A percentile compares a stretch with the other conserved stretches of the same genome.
Conservation (phyloP, 2,797 vertebrate species). For the Eurystomus glaucurus region DNA sequence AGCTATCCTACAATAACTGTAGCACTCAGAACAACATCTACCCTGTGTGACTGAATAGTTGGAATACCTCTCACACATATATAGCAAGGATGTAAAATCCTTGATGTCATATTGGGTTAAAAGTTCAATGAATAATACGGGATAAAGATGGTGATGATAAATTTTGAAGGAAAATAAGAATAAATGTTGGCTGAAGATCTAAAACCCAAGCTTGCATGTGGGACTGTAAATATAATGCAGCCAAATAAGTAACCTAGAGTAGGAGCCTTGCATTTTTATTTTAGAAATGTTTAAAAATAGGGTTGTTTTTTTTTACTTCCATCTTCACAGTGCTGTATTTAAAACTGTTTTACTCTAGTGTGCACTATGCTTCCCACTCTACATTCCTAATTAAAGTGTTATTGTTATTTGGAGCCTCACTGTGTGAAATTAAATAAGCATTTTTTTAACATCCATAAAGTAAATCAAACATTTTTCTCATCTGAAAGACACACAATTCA, state of each 20-base stretch:
- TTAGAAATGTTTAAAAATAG: constrained; percentile 34
- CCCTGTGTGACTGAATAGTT: not conserved
- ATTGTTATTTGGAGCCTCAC: constrained; percentile 88
- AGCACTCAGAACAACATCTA: not conserved
- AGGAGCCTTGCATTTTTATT: constrained; percentile 12
- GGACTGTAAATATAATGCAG: not conserved
- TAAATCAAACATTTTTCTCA: constrained; percentile 90
- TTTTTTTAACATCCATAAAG: constrained; percentile 90
- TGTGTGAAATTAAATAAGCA: constrained; percentile 93
- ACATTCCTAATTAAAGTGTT: constrained; percentile 90
- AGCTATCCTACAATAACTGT: constrained; percentile 11
- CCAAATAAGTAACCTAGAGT: not conserved
- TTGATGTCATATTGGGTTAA: constrained; percentile 4
- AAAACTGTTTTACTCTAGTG: constrained; percentile 10
- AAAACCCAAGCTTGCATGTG: not conserved
- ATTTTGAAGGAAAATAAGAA: constrained; percentile 55
- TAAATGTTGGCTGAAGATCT: not conserved
- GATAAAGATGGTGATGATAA: constrained; percentile 24
- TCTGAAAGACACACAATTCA: constrained; percentile 89
- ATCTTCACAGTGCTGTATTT: constrained; percentile 10
- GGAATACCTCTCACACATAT: constrained; percentile 14
- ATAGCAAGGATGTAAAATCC: constrained; percentile 5
- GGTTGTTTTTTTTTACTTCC: not conserved
- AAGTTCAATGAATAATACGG: constrained; percentile 36
- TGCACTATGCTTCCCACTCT: constrained; percentile 64